Percentiles rank a stretch among this genome's conserved stretches.
phyloP scores from a whole-genome alignment of 1,140 invertebrate species.

The Leguminivora glycinivorella region DNA sequence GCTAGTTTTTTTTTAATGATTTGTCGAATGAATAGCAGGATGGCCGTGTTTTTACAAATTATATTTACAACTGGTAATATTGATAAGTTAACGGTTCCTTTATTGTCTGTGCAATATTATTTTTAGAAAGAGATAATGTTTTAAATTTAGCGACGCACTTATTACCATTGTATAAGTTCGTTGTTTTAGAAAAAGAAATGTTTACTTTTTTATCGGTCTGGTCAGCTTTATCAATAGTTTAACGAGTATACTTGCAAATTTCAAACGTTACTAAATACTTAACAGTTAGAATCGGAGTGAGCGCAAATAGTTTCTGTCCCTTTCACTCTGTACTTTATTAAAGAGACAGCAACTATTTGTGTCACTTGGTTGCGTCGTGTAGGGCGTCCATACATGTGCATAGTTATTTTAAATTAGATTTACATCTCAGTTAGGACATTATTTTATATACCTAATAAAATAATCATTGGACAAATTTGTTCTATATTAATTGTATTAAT shows the following conservation, averaged over 20 bases:
- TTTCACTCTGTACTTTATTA: not conserved
- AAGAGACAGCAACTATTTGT: not conserved
- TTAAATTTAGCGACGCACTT: no score
- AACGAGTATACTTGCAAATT: no score
- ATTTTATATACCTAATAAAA: slow-evolving; percentile 50
- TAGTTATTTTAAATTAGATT: slow-evolving; percentile 49
- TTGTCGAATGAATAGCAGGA: not conserved
- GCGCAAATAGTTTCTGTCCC: not conserved
- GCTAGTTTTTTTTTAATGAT: no score
- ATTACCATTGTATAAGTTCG: no score
- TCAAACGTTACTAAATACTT: not conserved
- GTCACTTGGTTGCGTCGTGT: not conserved
- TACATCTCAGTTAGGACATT: slow-evolving; percentile 49
- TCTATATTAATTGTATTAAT: slow-evolving; percentile 49
- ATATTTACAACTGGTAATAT: slow-evolving; percentile 3
- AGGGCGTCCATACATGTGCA: slow-evolving; percentile 31
- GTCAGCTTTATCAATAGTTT: not conserved
- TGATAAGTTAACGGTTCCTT: not conserved
- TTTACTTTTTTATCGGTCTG: not conserved
- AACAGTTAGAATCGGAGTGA: not conserved
- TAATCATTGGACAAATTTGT: slow-evolving; percentile 49
- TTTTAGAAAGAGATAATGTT: no score
- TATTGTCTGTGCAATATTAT: not conserved
- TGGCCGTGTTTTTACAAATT: not conserved
- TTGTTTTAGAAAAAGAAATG: no score